phyloP scores from a whole-genome alignment of 2,113 vertebrate species.

The Chaetorhynchus papuensis region DNA sequence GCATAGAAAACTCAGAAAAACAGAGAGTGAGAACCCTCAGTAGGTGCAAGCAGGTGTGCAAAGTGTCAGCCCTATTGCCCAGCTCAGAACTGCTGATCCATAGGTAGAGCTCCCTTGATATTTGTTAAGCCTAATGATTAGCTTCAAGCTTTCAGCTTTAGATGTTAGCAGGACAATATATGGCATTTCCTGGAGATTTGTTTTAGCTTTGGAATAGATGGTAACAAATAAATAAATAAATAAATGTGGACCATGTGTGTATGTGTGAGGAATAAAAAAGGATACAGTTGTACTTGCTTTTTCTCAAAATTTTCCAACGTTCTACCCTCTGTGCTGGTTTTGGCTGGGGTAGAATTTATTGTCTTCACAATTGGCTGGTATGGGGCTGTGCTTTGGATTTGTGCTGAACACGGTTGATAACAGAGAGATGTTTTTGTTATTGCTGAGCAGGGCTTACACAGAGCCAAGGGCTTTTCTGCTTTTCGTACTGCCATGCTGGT shows the following conservation, averaged over 20 bases:
- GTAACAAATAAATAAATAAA: neutral
- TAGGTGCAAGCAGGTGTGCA: neutral
- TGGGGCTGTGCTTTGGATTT: neutral
- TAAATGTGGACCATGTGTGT: neutral
- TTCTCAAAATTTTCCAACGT: neutral
- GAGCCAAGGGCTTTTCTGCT: neutral
- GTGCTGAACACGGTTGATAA: neutral
- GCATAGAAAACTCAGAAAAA: neutral
- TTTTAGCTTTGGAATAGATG: neutral
- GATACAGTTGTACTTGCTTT: neutral
- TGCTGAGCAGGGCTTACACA: neutral
- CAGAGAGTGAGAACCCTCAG: neutral
- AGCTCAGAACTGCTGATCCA: neutral
- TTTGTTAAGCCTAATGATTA: neutral
- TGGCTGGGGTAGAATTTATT: neutral
- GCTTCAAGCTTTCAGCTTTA: neutral
- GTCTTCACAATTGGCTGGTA: neutral
- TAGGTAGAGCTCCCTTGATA: neutral
- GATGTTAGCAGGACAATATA: neutral
- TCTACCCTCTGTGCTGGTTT: neutral
- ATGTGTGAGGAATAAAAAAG: neutral
- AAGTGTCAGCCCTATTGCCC: neutral
- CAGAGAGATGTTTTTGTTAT: neutral
- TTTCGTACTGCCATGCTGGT: accelerated
- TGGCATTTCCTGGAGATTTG: neutral